Evolutionary conservation across 1,140 invertebrate species (phyloP).

Genomic region (Neomicropteryx cornuta): DNA sequence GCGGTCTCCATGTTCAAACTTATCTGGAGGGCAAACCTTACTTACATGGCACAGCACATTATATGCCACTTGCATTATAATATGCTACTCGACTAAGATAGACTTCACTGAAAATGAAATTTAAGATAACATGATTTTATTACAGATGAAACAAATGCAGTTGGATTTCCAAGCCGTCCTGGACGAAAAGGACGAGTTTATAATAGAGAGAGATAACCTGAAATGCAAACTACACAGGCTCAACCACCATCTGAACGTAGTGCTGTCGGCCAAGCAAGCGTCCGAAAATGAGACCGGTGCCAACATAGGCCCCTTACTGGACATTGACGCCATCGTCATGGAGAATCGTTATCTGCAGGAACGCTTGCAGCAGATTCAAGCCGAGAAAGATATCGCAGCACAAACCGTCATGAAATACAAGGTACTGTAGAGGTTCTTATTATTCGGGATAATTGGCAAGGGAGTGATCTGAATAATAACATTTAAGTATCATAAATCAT

Average conservation of each 20-base stretch:
- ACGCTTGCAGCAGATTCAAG: conserved; percentile 63
- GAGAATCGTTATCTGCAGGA: conserved; percentile 81
- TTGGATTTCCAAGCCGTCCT: conserved; percentile 63
- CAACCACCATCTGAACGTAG: conserved; percentile 69
- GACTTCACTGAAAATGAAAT: conserved; percentile 8
- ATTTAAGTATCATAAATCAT: no score
- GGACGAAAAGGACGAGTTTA: conserved; percentile 79
- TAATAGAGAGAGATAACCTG: conserved; percentile 72
- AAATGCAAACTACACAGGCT: conserved; percentile 74
- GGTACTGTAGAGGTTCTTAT: no score
- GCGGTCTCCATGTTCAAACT: neutral
- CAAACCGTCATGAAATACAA: conserved; percentile 63
- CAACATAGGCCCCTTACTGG: conserved; percentile 48
- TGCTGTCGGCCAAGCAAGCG: conserved; percentile 36
- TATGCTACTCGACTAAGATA: neutral
- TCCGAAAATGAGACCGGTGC: conserved; percentile 21
- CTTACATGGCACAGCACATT: neutral
- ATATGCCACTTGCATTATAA: conserved; percentile 24
- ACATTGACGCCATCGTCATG: conserved; percentile 68
- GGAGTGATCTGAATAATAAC: no score
- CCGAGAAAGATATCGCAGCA: conserved; percentile 66
- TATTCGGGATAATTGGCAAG: no score
- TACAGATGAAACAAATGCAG: conserved; percentile 52
- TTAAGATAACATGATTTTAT: no score
- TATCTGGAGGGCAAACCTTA: neutral